Evolutionary conservation across 2,888 invertebrate species (phyloP).

Genomic region (Lepidochrysops patricia): DNA sequence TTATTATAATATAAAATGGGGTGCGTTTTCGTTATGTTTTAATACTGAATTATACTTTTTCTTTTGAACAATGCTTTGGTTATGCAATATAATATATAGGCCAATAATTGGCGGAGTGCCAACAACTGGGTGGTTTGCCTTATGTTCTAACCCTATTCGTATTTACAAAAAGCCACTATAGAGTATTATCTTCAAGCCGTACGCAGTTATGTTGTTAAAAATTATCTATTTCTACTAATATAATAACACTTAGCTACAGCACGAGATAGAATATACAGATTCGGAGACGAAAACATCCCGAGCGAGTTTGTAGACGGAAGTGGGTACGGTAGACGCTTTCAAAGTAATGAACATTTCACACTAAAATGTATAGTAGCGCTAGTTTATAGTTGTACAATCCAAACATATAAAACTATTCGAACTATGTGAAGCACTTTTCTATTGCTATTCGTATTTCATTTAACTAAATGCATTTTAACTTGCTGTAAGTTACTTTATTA

Average conservation of each 20-base stretch:
- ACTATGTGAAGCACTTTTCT: conserved; percentile 7
- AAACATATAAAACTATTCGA: background rate
- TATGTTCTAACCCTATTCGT: background rate
- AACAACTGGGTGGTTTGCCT: no score
- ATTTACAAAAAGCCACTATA: conserved; percentile 6
- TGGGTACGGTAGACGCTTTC: background rate
- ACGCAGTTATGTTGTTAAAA: conserved; percentile 4
- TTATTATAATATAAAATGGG: no score
- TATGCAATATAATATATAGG: no score
- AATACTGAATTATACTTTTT: no score
- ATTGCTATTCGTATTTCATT: conserved; percentile 3
- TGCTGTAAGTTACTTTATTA: background rate
- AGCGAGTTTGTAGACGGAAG: background rate
- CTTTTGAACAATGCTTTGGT: no score
- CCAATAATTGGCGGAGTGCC: no score
- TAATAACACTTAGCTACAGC: conserved; percentile 5
- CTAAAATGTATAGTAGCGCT: background rate
- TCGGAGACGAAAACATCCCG: background rate
- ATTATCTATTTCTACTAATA: conserved; percentile 7
- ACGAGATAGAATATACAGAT: conserved; percentile 6
- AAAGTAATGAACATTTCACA: background rate
- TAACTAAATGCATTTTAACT: background rate
- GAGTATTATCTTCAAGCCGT: background rate
- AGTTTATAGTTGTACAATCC: background rate
- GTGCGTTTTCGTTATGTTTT: no score